Percentiles rank a stretch among this genome's conserved stretches.
phyloP scores from a whole-genome alignment of 2,113 vertebrate genomes.

The Myotis davidii region DNA sequence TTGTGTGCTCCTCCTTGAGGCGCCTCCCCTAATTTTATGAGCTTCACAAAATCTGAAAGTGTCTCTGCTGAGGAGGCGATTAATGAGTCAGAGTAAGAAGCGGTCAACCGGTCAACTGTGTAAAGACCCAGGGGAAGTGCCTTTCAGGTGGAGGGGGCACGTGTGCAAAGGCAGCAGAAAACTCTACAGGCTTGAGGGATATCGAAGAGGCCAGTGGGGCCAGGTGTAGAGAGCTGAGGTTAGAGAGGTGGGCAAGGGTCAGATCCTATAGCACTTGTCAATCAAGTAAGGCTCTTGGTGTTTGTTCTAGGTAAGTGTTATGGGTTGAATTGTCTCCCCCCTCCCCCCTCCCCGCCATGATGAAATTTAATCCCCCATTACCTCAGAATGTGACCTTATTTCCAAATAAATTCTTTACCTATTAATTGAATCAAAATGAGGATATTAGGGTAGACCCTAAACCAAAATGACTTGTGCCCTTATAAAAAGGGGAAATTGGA shows the following conservation, averaged over 20 bases:
- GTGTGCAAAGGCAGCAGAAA: neutral
- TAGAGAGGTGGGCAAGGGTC: neutral
- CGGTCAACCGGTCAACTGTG: fast-evolving
- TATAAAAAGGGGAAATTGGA: neutral
- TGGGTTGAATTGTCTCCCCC: neutral
- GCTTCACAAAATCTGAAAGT: neutral
- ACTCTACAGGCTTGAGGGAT: neutral
- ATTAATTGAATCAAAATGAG: neutral
- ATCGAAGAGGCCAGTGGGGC: neutral
- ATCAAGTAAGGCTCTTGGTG: neutral
- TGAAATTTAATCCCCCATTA: neutral
- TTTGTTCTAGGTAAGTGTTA: neutral
- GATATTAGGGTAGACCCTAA: neutral
- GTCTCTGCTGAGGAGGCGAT: neutral
- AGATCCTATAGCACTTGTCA: fast-evolving
- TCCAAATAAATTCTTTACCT: neutral
- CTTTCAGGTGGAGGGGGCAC: neutral
- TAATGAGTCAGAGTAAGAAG: neutral
- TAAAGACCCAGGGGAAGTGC: neutral
- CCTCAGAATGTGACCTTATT: neutral
- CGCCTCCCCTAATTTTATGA: neutral
- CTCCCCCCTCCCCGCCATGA: fast-evolving
- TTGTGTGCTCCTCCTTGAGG: neutral
- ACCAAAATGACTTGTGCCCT: neutral
- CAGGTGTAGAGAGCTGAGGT: fast-evolving